Evolutionary conservation across 30 jellyfish, hydroid and myxozoan genomes (phyloP), one percentile per base, ranked within the genome.

Genomic region (Hydractinia symbiolongicarpus): DNA sequence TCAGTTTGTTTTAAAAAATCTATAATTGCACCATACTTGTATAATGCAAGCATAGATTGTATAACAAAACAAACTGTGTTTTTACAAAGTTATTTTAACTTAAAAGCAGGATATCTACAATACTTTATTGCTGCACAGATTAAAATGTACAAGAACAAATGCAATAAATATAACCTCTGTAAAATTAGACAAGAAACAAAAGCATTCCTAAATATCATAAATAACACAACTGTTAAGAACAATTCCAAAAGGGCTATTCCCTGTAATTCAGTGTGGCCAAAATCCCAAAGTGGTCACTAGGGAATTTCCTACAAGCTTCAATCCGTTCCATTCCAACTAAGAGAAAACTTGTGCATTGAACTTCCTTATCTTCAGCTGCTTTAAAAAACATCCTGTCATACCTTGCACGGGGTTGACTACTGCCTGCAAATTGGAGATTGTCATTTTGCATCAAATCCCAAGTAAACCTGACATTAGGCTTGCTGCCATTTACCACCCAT

Each of bases 251-350:
- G 74, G 15, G 15, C 69, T 11, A 64, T 64, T 7, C 19, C 19
- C 19, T n/a, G 7, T 64, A 58, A n/a, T 13, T 51, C 73, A 88
- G 83, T 66, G 84, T 79, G 53, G 84, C 89, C 13, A 79, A 30
- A 49, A 90, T 76, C 19, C 97, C 97, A 86, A 86, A 90, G 60
- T 90, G 97, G 67, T 90, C 97, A 82, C 97, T 90, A 7, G 89
- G 84, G 72, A 90, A 90, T 19, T 83, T n/a, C 44, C 84, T 91
- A 77, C 97, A 86, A 5, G 81, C 64, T 30, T 9, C 78, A 61
- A 85, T 66, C 53, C 96, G 51, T 15, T 86, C 83, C 16, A 51
- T 76, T 9, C 97, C 97, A 44, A 90, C 74, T 54, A 90, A 75
- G 4, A 82, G 86, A 79, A 90, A 90, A 5, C 20, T 54, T 8